These are phyloP conservation scores for Scotopteryx bipunctaria DNA, from an alignment of 2,888 invertebrate genomes.

Conservation along the genomic window DNA sequence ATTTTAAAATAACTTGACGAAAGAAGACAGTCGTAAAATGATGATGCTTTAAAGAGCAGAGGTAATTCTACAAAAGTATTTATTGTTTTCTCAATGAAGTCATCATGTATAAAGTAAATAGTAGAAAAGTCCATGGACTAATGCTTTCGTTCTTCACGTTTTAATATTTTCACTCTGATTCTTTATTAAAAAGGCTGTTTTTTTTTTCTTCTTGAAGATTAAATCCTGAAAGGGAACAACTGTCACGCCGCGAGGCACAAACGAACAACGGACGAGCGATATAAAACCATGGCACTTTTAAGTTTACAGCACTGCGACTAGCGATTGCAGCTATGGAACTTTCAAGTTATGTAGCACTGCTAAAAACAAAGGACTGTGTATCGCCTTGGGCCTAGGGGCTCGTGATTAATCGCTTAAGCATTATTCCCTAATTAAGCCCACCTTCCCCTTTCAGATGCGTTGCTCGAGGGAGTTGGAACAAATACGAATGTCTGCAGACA, in stretches of 20 bases:
- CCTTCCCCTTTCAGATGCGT: slow-evolving; percentile 68
- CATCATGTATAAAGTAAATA: no score
- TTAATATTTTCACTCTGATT: slow-evolving; percentile 1
- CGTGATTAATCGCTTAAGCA: slow-evolving; percentile 80
- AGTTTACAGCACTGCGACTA: slow-evolving; percentile 1
- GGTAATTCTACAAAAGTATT: no score
- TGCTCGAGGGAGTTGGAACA: slow-evolving; percentile 66
- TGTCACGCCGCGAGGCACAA: slow-evolving; percentile 15
- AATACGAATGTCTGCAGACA: slow-evolving; percentile 60
- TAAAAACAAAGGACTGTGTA: slow-evolving; percentile 54
- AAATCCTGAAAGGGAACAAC: slow-evolving; percentile 11
- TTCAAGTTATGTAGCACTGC: slow-evolving; percentile 16
- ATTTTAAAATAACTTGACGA: no score
- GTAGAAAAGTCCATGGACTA: no score
- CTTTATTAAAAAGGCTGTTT: background rate
- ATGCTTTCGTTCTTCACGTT: slow-evolving; percentile 1
- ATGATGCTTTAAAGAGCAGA: no score
- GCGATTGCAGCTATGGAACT: slow-evolving; percentile 4
- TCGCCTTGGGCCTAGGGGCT: slow-evolving; percentile 50
- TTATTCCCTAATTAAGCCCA: slow-evolving; percentile 82
- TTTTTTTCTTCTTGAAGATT: slow-evolving; percentile 6
- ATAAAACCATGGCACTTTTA: background rate
- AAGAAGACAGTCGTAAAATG: no score
- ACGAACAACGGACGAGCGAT: background rate
- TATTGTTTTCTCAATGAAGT: no score